Conservation (phyloP, 1,140 invertebrate genomes). For the Drosophila athabasca region DNA sequence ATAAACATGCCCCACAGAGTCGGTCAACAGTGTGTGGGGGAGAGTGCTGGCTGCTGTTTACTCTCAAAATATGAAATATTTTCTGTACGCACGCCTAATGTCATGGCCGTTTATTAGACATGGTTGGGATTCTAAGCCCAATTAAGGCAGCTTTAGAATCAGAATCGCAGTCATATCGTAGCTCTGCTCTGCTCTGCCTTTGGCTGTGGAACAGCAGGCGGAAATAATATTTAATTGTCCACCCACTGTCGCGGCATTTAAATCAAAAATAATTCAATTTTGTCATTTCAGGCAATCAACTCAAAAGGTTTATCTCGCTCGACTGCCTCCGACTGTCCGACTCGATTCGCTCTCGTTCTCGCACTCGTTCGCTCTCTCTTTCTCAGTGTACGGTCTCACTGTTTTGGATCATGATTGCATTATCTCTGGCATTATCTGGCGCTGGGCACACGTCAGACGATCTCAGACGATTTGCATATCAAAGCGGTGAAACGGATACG, state of each 20-base stretch:
- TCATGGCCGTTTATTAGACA: constrained; percentile 53
- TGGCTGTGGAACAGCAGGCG: constrained; percentile 42
- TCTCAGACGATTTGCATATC: constrained; percentile 32
- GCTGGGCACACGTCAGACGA: constrained; percentile 12
- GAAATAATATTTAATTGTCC: constrained; percentile 81
- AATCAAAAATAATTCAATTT: constrained; percentile 82
- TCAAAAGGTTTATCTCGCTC: constrained; percentile 67
- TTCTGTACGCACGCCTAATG: constrained; percentile 42
- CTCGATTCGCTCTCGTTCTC: constrained; percentile 1
- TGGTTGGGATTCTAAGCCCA: constrained; percentile 28
- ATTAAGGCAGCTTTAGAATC: constrained; percentile 40
- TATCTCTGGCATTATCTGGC: too few relatives aligned
- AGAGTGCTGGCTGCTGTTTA: constrained; percentile 3
- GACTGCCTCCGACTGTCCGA: constrained; percentile 26
- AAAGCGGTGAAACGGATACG: constrained; percentile 19
- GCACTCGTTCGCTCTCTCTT: neutral
- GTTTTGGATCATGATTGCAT: too few relatives aligned
- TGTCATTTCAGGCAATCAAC: constrained; percentile 80
- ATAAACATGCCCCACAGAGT: constrained; percentile 2
- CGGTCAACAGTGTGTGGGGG: too few relatives aligned
- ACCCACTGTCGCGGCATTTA: constrained; percentile 74
- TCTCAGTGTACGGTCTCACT: neutral
- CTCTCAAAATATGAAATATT: constrained; percentile 4
- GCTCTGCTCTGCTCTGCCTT: neutral
- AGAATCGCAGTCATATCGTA: constrained; percentile 8